These are phyloP conservation scores for Drosophila recens DNA, from an alignment of 2,888 invertebrate genomes.

Conservation along the genomic window DNA sequence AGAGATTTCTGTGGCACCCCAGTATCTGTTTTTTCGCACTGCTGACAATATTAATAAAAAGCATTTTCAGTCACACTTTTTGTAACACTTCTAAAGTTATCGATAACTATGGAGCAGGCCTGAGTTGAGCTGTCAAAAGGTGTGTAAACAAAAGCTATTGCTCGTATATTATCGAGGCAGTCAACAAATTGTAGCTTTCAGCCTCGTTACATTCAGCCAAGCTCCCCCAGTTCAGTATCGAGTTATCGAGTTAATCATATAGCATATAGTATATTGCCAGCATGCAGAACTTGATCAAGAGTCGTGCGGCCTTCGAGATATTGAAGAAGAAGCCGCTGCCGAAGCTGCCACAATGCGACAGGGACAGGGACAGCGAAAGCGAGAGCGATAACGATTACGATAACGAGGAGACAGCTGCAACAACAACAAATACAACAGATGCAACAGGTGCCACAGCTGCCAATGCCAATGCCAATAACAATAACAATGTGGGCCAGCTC, in stretches of 20 bases:
- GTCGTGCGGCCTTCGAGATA: slow-evolving; percentile 29
- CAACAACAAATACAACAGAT: background rate
- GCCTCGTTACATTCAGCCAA: slow-evolving; percentile 33
- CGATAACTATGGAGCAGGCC: slow-evolving; percentile 25
- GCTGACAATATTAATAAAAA: too few species aligned
- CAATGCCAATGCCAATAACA: too few species aligned
- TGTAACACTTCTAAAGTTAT: background rate
- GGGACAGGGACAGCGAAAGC: slow-evolving; percentile 11
- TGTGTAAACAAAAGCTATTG: background rate
- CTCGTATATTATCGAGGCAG: slow-evolving; percentile 27
- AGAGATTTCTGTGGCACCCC: too few species aligned
- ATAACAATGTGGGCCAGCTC: slow-evolving; percentile 7
- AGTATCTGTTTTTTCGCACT: too few species aligned
- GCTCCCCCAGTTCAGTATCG: slow-evolving; percentile 13
- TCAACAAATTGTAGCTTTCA: slow-evolving; percentile 28
- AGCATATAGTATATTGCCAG: slow-evolving; percentile 7
- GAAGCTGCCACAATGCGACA: background rate
- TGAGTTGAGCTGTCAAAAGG: slow-evolving; percentile 13
- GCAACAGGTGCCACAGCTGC: background rate
- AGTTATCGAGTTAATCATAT: slow-evolving; percentile 3
- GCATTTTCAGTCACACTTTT: background rate
- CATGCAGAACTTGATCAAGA: slow-evolving; percentile 52
- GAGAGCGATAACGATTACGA: background rate
- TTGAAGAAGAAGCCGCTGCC: slow-evolving; percentile 31
- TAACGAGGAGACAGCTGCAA: slow-evolving; percentile 15